Conservation (phyloP, 2,797 vertebrate species). For the Manis javanica region DNA sequence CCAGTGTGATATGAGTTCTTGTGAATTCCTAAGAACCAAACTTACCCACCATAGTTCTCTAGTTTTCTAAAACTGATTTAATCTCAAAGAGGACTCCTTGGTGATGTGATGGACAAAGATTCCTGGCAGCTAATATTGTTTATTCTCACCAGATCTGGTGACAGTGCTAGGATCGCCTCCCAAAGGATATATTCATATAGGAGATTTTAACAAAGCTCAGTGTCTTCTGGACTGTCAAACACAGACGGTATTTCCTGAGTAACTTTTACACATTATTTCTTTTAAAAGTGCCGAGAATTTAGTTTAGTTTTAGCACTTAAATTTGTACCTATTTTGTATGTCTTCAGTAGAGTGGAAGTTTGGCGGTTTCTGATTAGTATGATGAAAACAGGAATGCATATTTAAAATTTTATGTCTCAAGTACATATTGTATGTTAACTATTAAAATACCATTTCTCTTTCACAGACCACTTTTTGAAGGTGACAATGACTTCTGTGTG, state of each 20-base stretch:
- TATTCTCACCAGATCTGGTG: not conserved
- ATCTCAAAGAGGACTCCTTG: conserved; percentile 27
- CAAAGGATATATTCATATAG: not conserved
- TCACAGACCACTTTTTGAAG: conserved; percentile 97
- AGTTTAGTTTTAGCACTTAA: conserved; percentile 7
- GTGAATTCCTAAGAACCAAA: not conserved
- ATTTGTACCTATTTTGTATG: not conserved
- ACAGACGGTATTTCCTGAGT: not conserved
- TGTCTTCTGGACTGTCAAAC: not conserved
- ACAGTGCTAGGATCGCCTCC: not conserved
- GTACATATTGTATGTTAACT: conserved; percentile 36
- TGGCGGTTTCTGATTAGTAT: not conserved
- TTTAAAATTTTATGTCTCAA: conserved; percentile 36
- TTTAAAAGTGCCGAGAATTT: conserved; percentile 40
- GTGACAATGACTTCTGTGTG: conserved; percentile 99
- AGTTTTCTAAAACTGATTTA: conserved; percentile 42
- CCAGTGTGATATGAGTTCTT: conserved; percentile 1
- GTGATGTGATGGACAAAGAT: conserved; percentile 31
- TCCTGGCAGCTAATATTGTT: conserved; percentile 22
- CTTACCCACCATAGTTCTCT: not conserved
- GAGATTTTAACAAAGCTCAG: not conserved
- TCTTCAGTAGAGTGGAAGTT: not conserved
- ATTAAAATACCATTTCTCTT: conserved; percentile 77
- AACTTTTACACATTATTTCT: conserved; percentile 38
- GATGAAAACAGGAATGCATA: conserved; percentile 22